A percentile compares a stretch with the other conserved stretches of the same genome.
phyloP scores from a whole-genome alignment of 2,797 vertebrate species.

The Sorex maritimensis region DNA sequence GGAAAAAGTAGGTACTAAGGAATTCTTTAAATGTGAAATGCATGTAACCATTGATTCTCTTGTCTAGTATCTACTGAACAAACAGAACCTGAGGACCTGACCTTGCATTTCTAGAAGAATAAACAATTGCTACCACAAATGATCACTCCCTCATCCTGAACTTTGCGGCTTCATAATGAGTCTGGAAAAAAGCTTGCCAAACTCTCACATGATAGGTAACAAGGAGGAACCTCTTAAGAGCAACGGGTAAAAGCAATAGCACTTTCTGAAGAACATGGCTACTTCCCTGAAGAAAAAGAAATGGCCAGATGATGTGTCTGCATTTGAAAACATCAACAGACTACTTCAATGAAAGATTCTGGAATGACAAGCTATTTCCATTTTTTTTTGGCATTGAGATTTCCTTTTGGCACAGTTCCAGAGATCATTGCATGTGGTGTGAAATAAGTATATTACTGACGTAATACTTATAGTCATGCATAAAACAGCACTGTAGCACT shows the following conservation, averaged over 20 bases:
- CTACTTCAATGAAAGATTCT: background rate
- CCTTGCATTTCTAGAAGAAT: background rate
- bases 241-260: background rate
- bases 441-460: background rate
- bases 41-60: background rate
- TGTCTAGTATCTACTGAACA: background rate
- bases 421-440: background rate
- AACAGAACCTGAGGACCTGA: background rate
- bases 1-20: background rate
- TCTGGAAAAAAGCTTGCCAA: background rate
- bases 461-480: background rate
- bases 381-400: background rate
- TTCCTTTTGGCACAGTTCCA: conserved; percentile 17
- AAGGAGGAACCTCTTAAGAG: background rate
- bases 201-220: background rate
- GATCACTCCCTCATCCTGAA: too few species aligned
- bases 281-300: background rate
- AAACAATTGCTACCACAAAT: background rate
- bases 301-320: background rate
- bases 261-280: background rate
- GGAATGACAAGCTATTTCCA: background rate
- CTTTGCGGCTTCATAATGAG: background rate
- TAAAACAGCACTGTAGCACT: background rate
- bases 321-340: background rate
- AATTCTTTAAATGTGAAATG: conserved; percentile 35